Conservation (phyloP, 2,888 invertebrate species). For the Melanotus villosus region DNA sequence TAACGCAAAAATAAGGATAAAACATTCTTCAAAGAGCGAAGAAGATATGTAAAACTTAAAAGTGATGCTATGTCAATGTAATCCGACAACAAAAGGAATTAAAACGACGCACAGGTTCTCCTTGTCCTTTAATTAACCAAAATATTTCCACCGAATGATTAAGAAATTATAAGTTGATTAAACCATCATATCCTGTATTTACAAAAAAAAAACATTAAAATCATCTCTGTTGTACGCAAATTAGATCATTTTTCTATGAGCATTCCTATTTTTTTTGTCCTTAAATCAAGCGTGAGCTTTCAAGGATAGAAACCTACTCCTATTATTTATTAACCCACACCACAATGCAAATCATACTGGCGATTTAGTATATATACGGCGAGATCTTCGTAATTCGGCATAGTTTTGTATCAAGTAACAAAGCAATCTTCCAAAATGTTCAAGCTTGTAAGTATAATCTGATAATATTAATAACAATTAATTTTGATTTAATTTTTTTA, state of each 20-base stretch:
- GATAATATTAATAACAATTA: no score
- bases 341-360: background rate
- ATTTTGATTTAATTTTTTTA: background rate
- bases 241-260: background rate
- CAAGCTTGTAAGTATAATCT: slow-evolving; percentile 32
- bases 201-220: no score
- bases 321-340: background rate
- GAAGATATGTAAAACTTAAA: no score
- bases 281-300: background rate
- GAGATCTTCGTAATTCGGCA: background rate
- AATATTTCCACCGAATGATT: no score
- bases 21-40: no score
- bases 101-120: no score
- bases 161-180: no score
- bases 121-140: no score
- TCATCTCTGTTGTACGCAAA: background rate
- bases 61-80: no score
- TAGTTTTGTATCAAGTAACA: slow-evolving; percentile 31
- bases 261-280: background rate
- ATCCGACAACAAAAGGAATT: no score
- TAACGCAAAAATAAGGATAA: no score
- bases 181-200: no score
- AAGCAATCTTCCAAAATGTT: slow-evolving; percentile 33
- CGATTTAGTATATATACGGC: slow-evolving; percentile 10
- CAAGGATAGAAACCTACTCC: background rate